A percentile compares a stretch with the other conserved stretches of the same genome.
Evolutionary conservation across 2,888 invertebrate species (phyloP).

Genomic region (Epinotia demarniana): DNA sequence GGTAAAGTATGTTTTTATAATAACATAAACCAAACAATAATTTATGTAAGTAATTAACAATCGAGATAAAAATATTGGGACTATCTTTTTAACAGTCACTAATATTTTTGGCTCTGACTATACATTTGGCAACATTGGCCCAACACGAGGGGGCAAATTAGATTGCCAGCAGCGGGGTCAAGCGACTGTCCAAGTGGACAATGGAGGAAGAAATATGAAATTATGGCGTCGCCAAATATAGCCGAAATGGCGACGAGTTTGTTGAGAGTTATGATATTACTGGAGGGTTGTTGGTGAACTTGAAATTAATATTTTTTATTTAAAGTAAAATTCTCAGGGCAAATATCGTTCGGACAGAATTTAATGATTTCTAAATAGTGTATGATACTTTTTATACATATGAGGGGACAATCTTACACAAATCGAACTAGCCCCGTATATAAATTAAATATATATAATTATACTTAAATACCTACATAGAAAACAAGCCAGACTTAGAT

Average conservation of each 20-base stretch:
- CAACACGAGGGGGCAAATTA: conserved; percentile 65
- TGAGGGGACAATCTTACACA: too few species aligned
- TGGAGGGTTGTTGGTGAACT: conserved; percentile 6
- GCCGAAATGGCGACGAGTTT: conserved; percentile 18
- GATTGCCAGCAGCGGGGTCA: conserved; percentile 80
- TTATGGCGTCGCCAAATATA: conserved; percentile 38
- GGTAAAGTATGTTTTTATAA: too few species aligned
- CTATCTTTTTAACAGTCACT: background rate
- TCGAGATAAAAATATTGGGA: too few species aligned
- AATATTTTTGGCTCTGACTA: conserved; percentile 15
- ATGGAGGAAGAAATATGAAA: conserved; percentile 59
- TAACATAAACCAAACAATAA: too few species aligned
- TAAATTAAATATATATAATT: too few species aligned
- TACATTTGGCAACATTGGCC: conserved; percentile 57
- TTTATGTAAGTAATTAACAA: too few species aligned
- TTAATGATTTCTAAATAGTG: too few species aligned
- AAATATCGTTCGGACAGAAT: background rate
- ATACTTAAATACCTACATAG: too few species aligned
- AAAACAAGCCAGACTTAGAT: too few species aligned
- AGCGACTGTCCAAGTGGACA: conserved; percentile 68
- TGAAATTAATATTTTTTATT: conserved; percentile 9
- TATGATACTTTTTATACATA: too few species aligned
- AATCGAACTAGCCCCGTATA: too few species aligned
- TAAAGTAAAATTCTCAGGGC: background rate
- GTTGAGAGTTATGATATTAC: conserved; percentile 21